phyloP scores from a whole-genome alignment of 2,797 vertebrate genomes.

The Diceros bicornis region DNA sequence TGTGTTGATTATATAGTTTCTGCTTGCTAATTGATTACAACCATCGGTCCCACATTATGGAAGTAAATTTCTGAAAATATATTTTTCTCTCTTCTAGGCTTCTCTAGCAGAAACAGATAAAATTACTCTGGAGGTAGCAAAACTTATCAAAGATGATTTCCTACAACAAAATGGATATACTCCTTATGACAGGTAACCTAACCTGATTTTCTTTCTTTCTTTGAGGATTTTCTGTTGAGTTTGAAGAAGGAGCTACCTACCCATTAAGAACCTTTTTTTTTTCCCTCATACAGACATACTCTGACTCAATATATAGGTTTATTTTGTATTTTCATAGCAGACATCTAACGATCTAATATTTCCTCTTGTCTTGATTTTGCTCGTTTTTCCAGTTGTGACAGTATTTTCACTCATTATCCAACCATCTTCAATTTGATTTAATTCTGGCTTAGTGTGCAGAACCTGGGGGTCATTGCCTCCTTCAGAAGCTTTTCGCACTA shows the following conservation, averaged over 20 bases:
- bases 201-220: constrained; percentile 26
- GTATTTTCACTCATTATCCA: background rate
- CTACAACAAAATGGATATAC: constrained; percentile 99
- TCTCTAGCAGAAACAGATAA: constrained; percentile 99
- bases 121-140: constrained; percentile 98
- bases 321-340: constrained; percentile 24
- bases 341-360: background rate
- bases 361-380: constrained; percentile 26
- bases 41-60: background rate
- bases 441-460: background rate
- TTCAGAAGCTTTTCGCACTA: constrained; percentile 8
- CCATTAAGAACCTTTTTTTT: background rate
- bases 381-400: constrained; percentile 29
- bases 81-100: constrained; percentile 90
- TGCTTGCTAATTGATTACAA: constrained; percentile 1
- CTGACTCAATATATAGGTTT: background rate
- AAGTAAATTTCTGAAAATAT: constrained; percentile 51
- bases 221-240: constrained; percentile 38
- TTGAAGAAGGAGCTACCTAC: background rate
- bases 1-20: constrained; percentile 24
- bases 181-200: constrained; percentile 95
- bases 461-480: background rate
- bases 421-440: constrained; percentile 13
- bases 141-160: constrained; percentile 99
- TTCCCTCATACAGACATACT: background rate